phyloP scores from a whole-genome alignment of 2,113 vertebrate species.

The Formicarius rufipectus region DNA sequence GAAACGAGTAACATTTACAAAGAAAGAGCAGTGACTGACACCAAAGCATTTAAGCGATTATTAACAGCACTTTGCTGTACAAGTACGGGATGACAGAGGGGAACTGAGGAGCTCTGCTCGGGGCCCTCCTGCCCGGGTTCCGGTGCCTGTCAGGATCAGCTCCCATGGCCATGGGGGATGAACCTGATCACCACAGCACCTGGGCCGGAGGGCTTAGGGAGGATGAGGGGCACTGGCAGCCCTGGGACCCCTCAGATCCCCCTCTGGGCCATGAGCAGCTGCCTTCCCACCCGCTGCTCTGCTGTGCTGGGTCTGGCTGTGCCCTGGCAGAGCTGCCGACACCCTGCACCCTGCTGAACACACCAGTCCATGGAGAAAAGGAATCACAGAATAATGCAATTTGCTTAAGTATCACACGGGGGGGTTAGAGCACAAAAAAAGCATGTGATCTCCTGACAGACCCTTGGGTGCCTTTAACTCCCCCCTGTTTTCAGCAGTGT shows the following conservation, averaged over 20 bases:
- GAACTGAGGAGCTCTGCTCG: background rate
- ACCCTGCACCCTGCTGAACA: background rate
- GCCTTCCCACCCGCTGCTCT: background rate
- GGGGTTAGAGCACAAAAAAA: background rate
- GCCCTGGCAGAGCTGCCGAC: background rate
- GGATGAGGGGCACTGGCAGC: background rate
- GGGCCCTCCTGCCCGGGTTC: background rate
- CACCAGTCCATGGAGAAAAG: fast-evolving
- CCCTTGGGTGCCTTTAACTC: background rate
- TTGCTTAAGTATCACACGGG: background rate
- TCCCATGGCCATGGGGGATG: fast-evolving
- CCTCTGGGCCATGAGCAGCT: fast-evolving
- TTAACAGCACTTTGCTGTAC: conserved; percentile 73
- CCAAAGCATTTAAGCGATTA: conserved; percentile 75
- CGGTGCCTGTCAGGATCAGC: fast-evolving
- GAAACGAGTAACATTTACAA: conserved; percentile 83
- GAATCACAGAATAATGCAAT: background rate
- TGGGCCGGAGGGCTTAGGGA: too few relatives aligned
- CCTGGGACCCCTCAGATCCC: background rate
- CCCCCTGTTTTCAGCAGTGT: background rate
- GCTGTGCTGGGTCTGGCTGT: fast-evolving
- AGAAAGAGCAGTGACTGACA: conserved; percentile 80
- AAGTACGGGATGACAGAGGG: conserved; percentile 34
- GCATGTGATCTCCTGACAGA: too few relatives aligned
- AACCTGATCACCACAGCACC: fast-evolving